These are phyloP conservation scores for Calyptomena viridis DNA, from an alignment of 2,113 vertebrate species.

Conservation along the genomic window DNA sequence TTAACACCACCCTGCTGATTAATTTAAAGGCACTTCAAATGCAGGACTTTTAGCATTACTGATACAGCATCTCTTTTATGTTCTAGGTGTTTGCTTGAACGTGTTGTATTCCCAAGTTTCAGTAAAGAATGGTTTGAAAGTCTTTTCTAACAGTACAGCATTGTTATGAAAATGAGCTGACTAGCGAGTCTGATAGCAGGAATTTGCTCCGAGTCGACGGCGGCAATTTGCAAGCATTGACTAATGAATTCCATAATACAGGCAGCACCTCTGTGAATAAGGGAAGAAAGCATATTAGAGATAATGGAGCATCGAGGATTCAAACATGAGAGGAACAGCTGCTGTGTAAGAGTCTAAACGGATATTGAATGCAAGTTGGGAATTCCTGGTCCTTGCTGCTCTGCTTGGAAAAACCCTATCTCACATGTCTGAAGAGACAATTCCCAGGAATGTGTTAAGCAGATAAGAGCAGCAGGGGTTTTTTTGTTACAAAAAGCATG, in stretches of 20 bases:
- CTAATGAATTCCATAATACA: constrained; percentile 59
- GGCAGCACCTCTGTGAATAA: constrained; percentile 31
- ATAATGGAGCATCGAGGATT: neutral
- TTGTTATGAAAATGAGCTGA: constrained; percentile 67
- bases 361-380: neutral
- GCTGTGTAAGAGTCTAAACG: neutral
- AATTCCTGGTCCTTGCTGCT: constrained; percentile 20
- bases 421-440: neutral
- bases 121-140: constrained; percentile 8
- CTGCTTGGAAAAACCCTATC: neutral
- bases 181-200: constrained; percentile 54
- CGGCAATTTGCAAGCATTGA: constrained; percentile 53
- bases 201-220: constrained; percentile 64
- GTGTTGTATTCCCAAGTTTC: constrained; percentile 2
- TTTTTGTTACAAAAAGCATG: neutral
- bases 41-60: neutral
- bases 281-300: constrained; percentile 1
- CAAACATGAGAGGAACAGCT: constrained; percentile 27
- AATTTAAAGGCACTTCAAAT: constrained; percentile 25
- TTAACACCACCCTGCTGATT: neutral
- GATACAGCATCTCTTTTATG: constrained; percentile 30
- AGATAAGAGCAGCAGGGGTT: neutral
- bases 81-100: neutral
- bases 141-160: constrained; percentile 47
- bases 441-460: neutral